Conservation (phyloP, 1,140 invertebrate species). For the Drosophila ogumai region DNA sequence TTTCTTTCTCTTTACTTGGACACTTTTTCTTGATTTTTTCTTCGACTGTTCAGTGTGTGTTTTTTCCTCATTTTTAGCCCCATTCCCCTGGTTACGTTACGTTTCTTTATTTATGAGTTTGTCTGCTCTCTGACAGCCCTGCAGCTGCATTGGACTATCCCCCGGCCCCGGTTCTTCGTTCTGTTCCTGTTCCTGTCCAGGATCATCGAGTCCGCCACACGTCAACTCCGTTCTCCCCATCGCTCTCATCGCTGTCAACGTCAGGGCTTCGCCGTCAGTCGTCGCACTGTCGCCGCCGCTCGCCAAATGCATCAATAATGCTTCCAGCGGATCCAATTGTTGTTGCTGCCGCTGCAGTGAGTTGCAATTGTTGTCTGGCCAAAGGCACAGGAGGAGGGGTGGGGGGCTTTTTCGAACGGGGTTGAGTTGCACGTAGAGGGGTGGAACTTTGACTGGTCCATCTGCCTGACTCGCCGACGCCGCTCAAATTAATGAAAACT, state of each 20-base stretch:
- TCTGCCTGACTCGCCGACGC: constrained; percentile 63
- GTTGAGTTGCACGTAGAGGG: constrained; percentile 4
- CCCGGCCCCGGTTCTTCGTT: background rate
- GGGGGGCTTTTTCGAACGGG: background rate
- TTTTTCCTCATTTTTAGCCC: constrained; percentile 12
- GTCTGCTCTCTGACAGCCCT: constrained; percentile 66
- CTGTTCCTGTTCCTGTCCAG: constrained; percentile 35
- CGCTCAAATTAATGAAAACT: constrained; percentile 83
- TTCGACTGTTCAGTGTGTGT: constrained; percentile 7
- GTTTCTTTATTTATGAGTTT: constrained; percentile 80
- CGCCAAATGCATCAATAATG: constrained; percentile 80
- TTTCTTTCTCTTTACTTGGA: background rate
- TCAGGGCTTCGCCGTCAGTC: constrained; percentile 45
- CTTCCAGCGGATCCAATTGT: constrained; percentile 73
- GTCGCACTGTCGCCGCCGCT: constrained; percentile 72
- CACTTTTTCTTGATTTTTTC: constrained; percentile 10
- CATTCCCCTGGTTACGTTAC: constrained; percentile 46
- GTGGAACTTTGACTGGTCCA: constrained; percentile 55
- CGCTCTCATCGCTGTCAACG: constrained; percentile 59
- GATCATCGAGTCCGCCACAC: constrained; percentile 49
- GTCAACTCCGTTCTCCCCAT: constrained; percentile 47
- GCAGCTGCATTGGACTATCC: constrained; percentile 48
- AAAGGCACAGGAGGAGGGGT: background rate
- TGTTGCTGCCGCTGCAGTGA: constrained; percentile 42
- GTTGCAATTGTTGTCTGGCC: constrained; percentile 53